A percentile compares a stretch with the other conserved stretches of the same genome.
Evolutionary conservation across 2,113 vertebrate species (phyloP).

Genomic region (Piliocolobus tephrosceles): DNA sequence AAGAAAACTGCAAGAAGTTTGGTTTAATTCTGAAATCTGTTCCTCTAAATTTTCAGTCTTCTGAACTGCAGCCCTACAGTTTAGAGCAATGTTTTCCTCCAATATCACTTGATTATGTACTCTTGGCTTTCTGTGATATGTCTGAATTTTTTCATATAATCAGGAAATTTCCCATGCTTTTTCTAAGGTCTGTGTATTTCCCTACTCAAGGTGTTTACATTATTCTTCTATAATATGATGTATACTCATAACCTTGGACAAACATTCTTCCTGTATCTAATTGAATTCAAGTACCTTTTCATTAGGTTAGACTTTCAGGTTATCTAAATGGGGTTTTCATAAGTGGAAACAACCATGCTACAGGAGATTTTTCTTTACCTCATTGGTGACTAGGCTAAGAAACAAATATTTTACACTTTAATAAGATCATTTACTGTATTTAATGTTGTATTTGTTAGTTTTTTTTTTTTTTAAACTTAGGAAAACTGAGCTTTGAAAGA

Average conservation of each 20-base stretch:
- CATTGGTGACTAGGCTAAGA: background rate
- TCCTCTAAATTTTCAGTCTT: background rate
- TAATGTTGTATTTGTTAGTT: background rate
- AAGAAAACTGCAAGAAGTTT: background rate
- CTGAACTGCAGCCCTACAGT: background rate
- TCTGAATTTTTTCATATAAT: background rate
- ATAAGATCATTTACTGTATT: background rate
- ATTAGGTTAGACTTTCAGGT: slow-evolving; percentile 77
- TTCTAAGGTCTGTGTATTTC: slow-evolving; percentile 74
- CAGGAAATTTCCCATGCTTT: slow-evolving; percentile 68
- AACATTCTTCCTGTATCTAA: slow-evolving; percentile 72
- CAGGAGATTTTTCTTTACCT: background rate
- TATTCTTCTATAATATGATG: slow-evolving; percentile 71
- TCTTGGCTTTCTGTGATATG: background rate
- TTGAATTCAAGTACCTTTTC: slow-evolving; percentile 72
- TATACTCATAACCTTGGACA: slow-evolving; percentile 67
- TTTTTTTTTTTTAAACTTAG: background rate
- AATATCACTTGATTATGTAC: slow-evolving; percentile 53
- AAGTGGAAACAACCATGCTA: slow-evolving; percentile 69
- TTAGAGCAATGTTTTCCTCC: slow-evolving; percentile 34
- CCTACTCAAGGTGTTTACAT: slow-evolving; percentile 68
- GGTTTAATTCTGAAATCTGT: background rate
- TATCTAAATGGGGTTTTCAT: slow-evolving; percentile 78
- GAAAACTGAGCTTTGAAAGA: background rate
- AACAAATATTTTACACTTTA: background rate